phyloP scores from a whole-genome alignment of 2,113 vertebrate species.

The Neogobius melanostomus region DNA sequence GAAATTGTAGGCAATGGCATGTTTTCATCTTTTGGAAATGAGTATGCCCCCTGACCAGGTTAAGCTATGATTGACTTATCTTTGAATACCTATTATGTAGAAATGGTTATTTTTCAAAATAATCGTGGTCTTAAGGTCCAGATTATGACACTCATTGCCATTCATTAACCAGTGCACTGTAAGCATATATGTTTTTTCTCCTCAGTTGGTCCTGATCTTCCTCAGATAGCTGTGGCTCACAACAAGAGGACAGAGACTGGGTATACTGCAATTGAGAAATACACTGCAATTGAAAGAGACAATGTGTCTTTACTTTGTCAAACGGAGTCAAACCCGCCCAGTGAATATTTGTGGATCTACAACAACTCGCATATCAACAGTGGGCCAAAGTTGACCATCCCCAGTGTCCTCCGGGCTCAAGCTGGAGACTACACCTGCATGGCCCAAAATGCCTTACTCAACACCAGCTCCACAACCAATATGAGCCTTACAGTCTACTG shows the following conservation, averaged over 20 bases:
- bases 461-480: conserved; percentile 80
- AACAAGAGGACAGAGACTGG: conserved; percentile 78
- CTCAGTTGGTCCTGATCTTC: conserved; percentile 84
- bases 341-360: conserved; percentile 87
- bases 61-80: too few species aligned
- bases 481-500: conserved; percentile 86
- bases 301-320: conserved; percentile 85
- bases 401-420: conserved; percentile 79
- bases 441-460: conserved; percentile 83
- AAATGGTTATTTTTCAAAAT: background rate
- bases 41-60: too few species aligned
- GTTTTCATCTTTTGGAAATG: too few species aligned
- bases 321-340: conserved; percentile 85
- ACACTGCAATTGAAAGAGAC: conserved; percentile 81
- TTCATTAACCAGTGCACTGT: background rate
- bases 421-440: conserved; percentile 87
- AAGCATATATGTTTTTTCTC: conserved; percentile 12
- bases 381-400: conserved; percentile 80
- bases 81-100: too few species aligned
- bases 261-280: conserved; percentile 81
- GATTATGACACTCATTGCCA: background rate
- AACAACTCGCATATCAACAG: conserved; percentile 83
- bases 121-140: background rate
- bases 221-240: conserved; percentile 83
- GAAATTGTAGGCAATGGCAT: too few species aligned